These are phyloP conservation scores for Falco columbarius DNA, from an alignment of 2,797 vertebrate species.

Conservation along the genomic window DNA sequence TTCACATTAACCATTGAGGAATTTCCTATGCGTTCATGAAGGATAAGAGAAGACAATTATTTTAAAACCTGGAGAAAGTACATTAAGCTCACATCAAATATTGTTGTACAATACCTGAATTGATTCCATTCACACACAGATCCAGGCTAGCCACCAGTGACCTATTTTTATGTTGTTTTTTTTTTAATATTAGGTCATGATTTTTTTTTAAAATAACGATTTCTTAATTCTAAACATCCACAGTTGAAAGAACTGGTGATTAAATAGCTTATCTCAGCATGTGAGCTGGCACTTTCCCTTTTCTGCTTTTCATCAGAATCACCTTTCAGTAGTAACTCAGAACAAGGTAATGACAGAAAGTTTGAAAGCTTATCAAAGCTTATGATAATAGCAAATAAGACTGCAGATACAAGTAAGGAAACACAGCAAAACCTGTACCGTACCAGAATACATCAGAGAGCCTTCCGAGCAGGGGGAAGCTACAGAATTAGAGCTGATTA, in stretches of 20 bases:
- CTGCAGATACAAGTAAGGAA: neutral
- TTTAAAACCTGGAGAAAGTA: neutral
- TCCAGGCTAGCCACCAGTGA: neutral
- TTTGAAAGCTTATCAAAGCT: neutral
- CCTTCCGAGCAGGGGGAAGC: neutral
- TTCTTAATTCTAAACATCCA: neutral
- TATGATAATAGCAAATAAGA: neutral
- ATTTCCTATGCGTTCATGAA: neutral
- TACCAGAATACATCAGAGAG: neutral
- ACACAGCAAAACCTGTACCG: neutral
- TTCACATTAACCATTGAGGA: neutral
- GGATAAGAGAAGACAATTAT: neutral
- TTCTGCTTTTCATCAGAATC: neutral
- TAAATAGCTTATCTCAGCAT: neutral
- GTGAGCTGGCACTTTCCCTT: neutral
- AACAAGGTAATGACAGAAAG: neutral
- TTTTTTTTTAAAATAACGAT: neutral
- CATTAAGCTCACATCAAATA: neutral
- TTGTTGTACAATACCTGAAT: neutral
- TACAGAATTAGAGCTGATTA: constrained; percentile 14
- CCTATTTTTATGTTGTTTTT: neutral
- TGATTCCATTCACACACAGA: neutral
- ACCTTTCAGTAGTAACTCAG: neutral
- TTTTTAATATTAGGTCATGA: neutral
- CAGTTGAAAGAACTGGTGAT: neutral